A percentile compares a stretch with the other conserved stretches of the same genome.
Conservation (phyloP, 37 sponge, comb jelly and placozoan species). For the Geodia barretti region DNA sequence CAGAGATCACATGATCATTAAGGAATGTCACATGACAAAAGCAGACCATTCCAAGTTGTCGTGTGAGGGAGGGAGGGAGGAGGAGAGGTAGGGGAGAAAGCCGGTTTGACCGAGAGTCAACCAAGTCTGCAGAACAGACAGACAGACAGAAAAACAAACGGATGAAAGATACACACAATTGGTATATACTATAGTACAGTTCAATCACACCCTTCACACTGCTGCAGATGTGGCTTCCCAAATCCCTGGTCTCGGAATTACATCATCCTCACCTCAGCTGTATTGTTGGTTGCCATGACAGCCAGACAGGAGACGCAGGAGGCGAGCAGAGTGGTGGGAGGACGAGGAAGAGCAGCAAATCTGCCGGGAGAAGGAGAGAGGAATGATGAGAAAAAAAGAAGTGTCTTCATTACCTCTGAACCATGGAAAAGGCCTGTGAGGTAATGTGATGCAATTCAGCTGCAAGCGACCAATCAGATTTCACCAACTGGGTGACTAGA, state of each 20-base stretch:
- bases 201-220: too few species aligned
- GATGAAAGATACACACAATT: too few species aligned
- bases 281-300: slow-evolving; percentile 35
- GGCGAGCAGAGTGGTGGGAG: slow-evolving; percentile 54
- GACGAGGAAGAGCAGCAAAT: slow-evolving; percentile 46
- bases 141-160: too few species aligned
- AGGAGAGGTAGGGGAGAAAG: slow-evolving; percentile 55
- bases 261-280: neutral
- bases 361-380: slow-evolving; percentile 4
- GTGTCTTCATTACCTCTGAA: slow-evolving; percentile 46
- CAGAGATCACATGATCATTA: neutral
- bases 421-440: slow-evolving; percentile 36
- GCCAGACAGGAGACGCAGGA: slow-evolving; percentile 59
- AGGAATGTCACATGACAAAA: neutral
- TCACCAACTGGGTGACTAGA: slow-evolving; percentile 50
- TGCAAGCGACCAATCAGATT: slow-evolving; percentile 33
- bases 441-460: slow-evolving; percentile 42
- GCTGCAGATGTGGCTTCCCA: too few species aligned
- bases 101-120: slow-evolving; percentile 48
- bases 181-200: too few species aligned
- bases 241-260: too few species aligned
- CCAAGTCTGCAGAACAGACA: slow-evolving; percentile 60
- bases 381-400: neutral
- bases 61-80: neutral
- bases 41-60: too few species aligned